Base-by-base conservation (phyloP, 53 echinoderm and acorn worm species). In the Mesocentrotus franciscanus region DNA sequence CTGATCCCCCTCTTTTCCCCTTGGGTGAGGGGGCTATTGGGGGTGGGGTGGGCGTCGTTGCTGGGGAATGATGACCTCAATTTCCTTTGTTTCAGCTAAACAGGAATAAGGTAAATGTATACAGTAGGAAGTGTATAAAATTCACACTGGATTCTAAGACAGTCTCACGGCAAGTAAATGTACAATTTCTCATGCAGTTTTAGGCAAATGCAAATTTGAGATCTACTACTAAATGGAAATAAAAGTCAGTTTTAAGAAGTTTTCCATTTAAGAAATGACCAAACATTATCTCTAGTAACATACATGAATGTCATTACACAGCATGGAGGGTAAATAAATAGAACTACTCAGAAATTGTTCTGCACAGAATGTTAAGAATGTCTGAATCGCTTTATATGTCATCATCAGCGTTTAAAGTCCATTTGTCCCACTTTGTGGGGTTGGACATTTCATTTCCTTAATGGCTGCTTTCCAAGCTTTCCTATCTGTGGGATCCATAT, bases 1-100 rank as follows among this genome's bases (percentile, higher is more conserved):
- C 99, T 56, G 99, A 99, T 32, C 98, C 97, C 2, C 96, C 98
- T 89, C 98, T 56, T n/a, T 95, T 95, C 29, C 97, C 95, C 78
- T 95, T 96, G 75, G 98, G 97, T 11, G 99, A 96, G 90, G 96
- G 92, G 34, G 98, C 94, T 6, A 96, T 93, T 4, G 97, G 98
- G 26, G 97, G 96, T 13, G 99, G 97, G 89, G 99, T 96, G 60
- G 98, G 96, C 33, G 96, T 94, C 39, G 95, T 59, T 8, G 96
- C 93, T 57, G 97, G 96, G 98, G 99, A 56, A 98, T 92, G 49
- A 96, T 61, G 56, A 99, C 95, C 84, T 99, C 99, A 60, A 95
- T 92, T 71, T 97, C 97, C 76, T 95, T 85, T 85, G 97, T 96
- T 74, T 97, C 96, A 74, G 96, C 97, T 97, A 85, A 16, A 60